A percentile compares a stretch with the other conserved stretches of the same genome.
Evolutionary conservation across 2,888 invertebrate genomes (phyloP).

Genomic region (Pachydiplax longipennis): DNA sequence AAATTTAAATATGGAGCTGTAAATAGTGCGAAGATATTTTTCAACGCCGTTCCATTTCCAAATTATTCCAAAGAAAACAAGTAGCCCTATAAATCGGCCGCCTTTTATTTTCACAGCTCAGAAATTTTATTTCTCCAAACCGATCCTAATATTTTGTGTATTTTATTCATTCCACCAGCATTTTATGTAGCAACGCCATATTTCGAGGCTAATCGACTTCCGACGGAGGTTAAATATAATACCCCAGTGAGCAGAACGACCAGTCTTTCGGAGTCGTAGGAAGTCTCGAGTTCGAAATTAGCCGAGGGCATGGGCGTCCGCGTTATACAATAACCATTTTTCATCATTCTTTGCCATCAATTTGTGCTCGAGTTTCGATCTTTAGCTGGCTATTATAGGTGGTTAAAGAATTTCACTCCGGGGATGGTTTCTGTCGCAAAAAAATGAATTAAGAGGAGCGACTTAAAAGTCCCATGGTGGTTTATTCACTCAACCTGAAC

Average conservation of each 20-base stretch:
- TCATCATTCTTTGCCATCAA: slow-evolving; percentile 19
- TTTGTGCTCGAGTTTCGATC: not conserved
- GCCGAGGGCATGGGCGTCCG: slow-evolving; percentile 31
- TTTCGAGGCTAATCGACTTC: slow-evolving; percentile 31
- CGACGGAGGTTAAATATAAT: not conserved
- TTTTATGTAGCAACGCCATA: not conserved
- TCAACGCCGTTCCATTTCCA: no score
- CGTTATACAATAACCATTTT: slow-evolving; percentile 1
- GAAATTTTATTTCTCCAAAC: not conserved
- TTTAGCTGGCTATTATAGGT: not conserved
- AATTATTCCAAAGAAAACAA: no score
- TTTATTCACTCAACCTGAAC: not conserved
- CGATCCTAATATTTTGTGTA: not conserved
- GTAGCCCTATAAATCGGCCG: no score
- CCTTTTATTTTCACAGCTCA: not conserved
- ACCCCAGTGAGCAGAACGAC: not conserved
- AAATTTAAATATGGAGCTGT: no score
- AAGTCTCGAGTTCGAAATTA: slow-evolving; percentile 20
- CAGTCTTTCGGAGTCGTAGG: not conserved
- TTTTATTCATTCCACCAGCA: not conserved
- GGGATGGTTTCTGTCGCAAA: not conserved
- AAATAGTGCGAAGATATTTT: no score
- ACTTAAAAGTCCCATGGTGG: not conserved
- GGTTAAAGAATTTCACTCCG: not conserved
- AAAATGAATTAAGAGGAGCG: not conserved